Evolutionary conservation across 2,113 vertebrate species (phyloP).

Genomic region (Oreochromis spilurus): DNA sequence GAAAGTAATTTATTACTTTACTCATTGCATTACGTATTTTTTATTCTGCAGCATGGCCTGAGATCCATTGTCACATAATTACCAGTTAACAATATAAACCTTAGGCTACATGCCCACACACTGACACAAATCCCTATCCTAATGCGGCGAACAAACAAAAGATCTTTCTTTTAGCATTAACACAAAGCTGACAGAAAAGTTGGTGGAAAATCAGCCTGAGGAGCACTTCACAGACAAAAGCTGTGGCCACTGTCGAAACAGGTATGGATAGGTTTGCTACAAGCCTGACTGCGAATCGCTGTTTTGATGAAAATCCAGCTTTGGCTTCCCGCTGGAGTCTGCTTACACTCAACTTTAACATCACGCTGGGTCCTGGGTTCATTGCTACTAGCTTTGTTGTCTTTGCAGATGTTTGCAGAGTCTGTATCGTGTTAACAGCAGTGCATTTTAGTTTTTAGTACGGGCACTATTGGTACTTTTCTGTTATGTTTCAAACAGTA

Average conservation of each 20-base stretch:
- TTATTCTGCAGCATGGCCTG: not conserved
- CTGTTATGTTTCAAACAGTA: not conserved
- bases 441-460: not conserved
- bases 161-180: not conserved
- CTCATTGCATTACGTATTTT: not conserved
- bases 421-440: not conserved
- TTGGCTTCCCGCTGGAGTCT: not conserved
- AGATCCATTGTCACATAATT: not conserved
- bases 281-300: not conserved
- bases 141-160: not conserved
- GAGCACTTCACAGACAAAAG: not conserved
- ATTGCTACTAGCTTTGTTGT: not conserved
- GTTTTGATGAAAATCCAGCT: not conserved
- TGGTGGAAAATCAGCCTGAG: not conserved
- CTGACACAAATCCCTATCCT: not conserved
- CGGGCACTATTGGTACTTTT: not conserved
- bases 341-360: not conserved
- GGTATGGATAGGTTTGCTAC: not conserved
- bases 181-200: not conserved
- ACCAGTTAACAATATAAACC: not conserved
- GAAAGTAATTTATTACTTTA: not conserved
- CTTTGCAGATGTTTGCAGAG: not conserved
- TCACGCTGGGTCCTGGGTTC: not conserved
- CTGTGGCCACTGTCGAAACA: not conserved
- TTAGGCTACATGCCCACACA: not conserved